Conservation (phyloP, 2,797 vertebrate species). For the Spinus pinus region DNA sequence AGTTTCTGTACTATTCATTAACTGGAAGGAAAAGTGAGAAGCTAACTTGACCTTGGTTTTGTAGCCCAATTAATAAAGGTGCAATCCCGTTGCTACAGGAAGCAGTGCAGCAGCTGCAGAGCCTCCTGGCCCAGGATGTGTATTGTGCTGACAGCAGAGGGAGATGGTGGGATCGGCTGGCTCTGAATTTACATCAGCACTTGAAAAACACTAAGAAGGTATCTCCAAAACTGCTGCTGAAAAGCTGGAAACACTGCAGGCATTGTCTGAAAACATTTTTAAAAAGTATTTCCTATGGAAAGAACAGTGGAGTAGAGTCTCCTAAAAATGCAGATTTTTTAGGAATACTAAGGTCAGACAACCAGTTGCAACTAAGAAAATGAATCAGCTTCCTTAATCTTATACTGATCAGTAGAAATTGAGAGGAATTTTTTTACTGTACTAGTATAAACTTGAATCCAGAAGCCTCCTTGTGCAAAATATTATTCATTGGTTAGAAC, state of each 20-base stretch:
- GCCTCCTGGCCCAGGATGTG: slow-evolving; percentile 82
- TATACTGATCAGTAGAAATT: not conserved
- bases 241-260: not conserved
- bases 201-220: slow-evolving; percentile 87
- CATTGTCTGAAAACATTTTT: not conserved
- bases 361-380: not conserved
- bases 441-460: not conserved
- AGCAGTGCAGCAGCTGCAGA: slow-evolving; percentile 83
- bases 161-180: slow-evolving; percentile 95
- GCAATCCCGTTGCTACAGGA: slow-evolving; percentile 73
- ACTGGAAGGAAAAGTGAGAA: not conserved
- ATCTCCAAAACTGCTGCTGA: not conserved
- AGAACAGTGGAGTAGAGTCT: not conserved
- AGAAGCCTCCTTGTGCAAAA: not conserved
- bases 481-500: not conserved
- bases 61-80: not conserved
- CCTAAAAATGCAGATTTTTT: not conserved
- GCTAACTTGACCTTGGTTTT: not conserved
- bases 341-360: not conserved
- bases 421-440: not conserved
- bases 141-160: slow-evolving; percentile 92
- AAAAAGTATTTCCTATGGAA: not conserved
- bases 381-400: not conserved
- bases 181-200: slow-evolving; percentile 93
- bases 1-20: not conserved